Conservation (phyloP, 2,113 vertebrate species). For the Opisthocomus hoazin region DNA sequence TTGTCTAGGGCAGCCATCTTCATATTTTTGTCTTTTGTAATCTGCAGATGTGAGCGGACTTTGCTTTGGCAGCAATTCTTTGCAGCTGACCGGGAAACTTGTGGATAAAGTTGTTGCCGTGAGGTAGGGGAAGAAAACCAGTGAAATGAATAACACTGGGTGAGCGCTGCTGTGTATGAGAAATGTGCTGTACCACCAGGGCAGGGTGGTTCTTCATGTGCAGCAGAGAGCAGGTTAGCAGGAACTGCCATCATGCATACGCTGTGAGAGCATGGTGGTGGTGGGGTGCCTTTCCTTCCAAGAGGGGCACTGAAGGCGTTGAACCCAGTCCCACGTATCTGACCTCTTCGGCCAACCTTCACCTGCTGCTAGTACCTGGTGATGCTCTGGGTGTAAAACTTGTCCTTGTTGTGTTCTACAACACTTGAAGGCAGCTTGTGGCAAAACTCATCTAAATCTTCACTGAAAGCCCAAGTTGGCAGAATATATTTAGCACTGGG, state of each 20-base stretch:
- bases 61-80: conserved; percentile 78
- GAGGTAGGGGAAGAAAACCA: conserved; percentile 68
- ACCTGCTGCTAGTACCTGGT: neutral
- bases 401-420: neutral
- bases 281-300: neutral
- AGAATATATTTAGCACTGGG: neutral
- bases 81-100: conserved; percentile 81
- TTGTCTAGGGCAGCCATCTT: neutral
- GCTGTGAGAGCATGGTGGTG: neutral
- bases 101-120: conserved; percentile 86
- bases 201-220: neutral
- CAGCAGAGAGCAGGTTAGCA: neutral
- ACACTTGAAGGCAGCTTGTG: neutral
- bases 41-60: conserved; percentile 79
- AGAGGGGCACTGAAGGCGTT: neutral
- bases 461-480: neutral
- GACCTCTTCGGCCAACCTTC: neutral
- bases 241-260: fast-evolving
- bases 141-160: neutral
- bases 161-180: neutral
- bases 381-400: neutral
- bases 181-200: neutral
- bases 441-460: neutral
- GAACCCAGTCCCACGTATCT: neutral
- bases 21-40: conserved; percentile 20